These are phyloP conservation scores for Zoanthus sansibaricus DNA, from an alignment of 92 coral and sea anemone genomes.

Conservation along the genomic window DNA sequence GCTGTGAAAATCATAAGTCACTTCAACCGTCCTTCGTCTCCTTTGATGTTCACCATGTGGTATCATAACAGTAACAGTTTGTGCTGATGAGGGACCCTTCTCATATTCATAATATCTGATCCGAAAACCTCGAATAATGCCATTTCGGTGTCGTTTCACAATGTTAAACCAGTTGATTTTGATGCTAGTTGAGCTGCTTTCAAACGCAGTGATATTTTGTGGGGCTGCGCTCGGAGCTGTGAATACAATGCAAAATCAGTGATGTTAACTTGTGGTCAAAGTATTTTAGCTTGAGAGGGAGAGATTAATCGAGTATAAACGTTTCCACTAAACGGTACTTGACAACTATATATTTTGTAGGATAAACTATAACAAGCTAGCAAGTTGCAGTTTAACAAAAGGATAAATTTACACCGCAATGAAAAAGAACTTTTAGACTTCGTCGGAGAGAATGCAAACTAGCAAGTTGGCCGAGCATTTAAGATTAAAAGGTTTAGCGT, in stretches of 20 bases:
- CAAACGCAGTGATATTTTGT: constrained; percentile 37
- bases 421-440: too few relatives aligned
- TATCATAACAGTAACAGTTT: constrained; percentile 6
- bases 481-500: too few relatives aligned
- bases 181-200: constrained; percentile 70
- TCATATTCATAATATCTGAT: constrained; percentile 49
- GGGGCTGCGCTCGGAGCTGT: constrained; percentile 46
- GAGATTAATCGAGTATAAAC: not conserved
- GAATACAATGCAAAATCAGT: not conserved
- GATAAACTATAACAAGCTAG: too few relatives aligned
- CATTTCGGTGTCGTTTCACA: constrained; percentile 54
- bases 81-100: constrained; percentile 41
- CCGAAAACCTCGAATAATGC: constrained; percentile 62
- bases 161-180: constrained; percentile 62
- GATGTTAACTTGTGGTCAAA: not conserved
- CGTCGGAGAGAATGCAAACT: too few relatives aligned
- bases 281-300: not conserved
- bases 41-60: not conserved
- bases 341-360: too few relatives aligned
- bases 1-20: constrained; percentile 5
- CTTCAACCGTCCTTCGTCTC: not conserved
- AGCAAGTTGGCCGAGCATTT: too few relatives aligned
- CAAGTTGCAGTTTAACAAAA: too few relatives aligned
- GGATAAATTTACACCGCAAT: too few relatives aligned
- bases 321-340: too few relatives aligned